Evolutionary conservation across 2,888 invertebrate genomes (phyloP), one percentile per base, ranked within the genome.

Genomic region (Amiota communis): DNA sequence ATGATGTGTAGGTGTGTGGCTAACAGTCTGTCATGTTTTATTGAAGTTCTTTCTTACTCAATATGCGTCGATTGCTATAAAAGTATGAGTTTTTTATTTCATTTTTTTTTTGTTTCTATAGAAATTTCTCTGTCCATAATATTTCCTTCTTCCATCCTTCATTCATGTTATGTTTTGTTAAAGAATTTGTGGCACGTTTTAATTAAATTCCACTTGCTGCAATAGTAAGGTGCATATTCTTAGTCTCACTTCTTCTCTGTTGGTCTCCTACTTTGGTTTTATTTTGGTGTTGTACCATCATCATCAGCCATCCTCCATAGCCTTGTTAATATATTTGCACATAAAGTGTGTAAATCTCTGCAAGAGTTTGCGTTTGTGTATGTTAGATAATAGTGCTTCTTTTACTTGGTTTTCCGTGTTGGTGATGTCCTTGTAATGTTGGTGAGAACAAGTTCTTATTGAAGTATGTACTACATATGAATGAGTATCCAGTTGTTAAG

Each of bases 131-230:
- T 36, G 36, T 6, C 36, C 36, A 36, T 6, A 36, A 36, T 36
- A 15, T 17, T 15, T 57, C 15, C 15, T 17, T 15, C 15, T 36
- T 36, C 36, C 36, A 36, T 17, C 20, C 20, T 17, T 59, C 12
- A 13, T 48, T 17, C 15, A 13, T 64, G 48, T 47, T 64, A 36
- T 36, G 64, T 64, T 64, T 2, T 49, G 23, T 36, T 67, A 67
- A 67, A 67, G 67, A 67, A 67, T 67, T 67, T 67, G 49, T 36
- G 36, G 36, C 67, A 67, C 67, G 67, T 67, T 67, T 67, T 67
- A 67, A 67, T 67, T 67, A 67, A 67, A 67, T 67, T 67, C 67
- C 67, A 67, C 67, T 67, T 67, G 36, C 36, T 36, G 15, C 51
- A 67, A 67, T 67, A 51, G 67, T 67, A 23, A 15, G 57, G 8